Conservation (phyloP, 1,140 invertebrate species). For the Pollicipes pollicipes region DNA sequence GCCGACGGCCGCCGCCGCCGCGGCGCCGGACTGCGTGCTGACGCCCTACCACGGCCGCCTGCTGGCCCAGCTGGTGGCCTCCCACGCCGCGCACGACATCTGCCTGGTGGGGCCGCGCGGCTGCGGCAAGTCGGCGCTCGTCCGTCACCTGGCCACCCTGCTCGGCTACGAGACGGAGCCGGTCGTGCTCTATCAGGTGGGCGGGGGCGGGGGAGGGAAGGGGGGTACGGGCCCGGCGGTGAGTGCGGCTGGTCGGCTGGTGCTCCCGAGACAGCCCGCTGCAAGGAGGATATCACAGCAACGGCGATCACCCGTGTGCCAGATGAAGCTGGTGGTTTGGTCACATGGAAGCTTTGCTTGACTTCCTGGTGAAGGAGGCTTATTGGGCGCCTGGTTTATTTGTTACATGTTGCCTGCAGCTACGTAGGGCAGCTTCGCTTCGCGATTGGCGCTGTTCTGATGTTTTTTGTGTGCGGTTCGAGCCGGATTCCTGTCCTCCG, state of each 20-base stretch:
- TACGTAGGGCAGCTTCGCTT: no score
- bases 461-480: no score
- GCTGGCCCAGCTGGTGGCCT: conserved; percentile 56
- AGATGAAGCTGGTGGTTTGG: no score
- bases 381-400: no score
- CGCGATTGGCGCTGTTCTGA: no score
- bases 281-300: no score
- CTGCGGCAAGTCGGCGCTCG: conserved; percentile 72
- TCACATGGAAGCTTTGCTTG: no score
- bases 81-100: conserved; percentile 59
- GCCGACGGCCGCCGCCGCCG: background rate
- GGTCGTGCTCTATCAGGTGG: conserved; percentile 71
- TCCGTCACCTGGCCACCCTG: conserved; percentile 52
- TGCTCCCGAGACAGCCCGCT: no score
- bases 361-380: no score
- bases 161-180: conserved; percentile 65
- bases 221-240: background rate
- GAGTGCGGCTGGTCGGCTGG: background rate
- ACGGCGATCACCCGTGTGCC: no score
- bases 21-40: conserved; percentile 34
- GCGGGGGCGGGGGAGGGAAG: conserved; percentile 4
- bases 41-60: conserved; percentile 62
- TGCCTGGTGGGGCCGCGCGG: conserved; percentile 79
- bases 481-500: no score
- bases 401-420: no score